Evolutionary conservation across 2,888 invertebrate species (phyloP), one percentile per base, ranked within the genome.

Genomic region (Cacoxenus indagator): DNA sequence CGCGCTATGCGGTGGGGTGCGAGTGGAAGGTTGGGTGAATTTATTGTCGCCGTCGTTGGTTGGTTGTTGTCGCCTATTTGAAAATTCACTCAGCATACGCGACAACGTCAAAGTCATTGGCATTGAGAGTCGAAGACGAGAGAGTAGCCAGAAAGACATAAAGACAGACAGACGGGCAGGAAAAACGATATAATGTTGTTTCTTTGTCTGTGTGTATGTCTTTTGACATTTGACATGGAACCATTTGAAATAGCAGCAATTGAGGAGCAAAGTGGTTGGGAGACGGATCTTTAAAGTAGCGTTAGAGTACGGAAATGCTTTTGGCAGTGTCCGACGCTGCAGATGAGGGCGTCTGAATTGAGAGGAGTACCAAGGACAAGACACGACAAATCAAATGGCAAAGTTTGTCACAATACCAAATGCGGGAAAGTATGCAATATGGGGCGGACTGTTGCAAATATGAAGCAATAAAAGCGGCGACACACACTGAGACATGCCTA

Each of bases 361-460:
- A 2, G 37, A 37, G 24, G 54, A 54, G 11, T 22, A 9, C 1
- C 14, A 9, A 54, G 5, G 54, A 54, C 24, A 54, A 54, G 26
- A 54, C 54, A 54, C 22, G 24, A 24, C 54, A 26, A 22, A 54
- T 22, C 22, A 8, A 4, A 24, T 26, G 22, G n/a, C 5, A 11
- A 48, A 2, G 17, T 48, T 48, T 6, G n/a, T 48, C 17, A 48
- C 48, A 48, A 48, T 48, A 17, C 6, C 5, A 8, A 37, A 37
- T 48, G 27, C 57, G 29, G 57, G 26, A 27, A 57, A 57, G 57
- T 57, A 29, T 57, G 57, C 57, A 57, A 29, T 57, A 57, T 57
- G 57, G 29, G 57, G 57, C 57, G 29, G n/a, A n/a, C 27, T 17
- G 24, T 9, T 27, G 11, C 57, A 57, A 57, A 57, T 57, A 57